Percentiles rank a stretch among this genome's conserved stretches.
These are phyloP conservation scores for Cheilosia urbana DNA, from an alignment of 2,888 invertebrate species.

Conservation along the genomic window DNA sequence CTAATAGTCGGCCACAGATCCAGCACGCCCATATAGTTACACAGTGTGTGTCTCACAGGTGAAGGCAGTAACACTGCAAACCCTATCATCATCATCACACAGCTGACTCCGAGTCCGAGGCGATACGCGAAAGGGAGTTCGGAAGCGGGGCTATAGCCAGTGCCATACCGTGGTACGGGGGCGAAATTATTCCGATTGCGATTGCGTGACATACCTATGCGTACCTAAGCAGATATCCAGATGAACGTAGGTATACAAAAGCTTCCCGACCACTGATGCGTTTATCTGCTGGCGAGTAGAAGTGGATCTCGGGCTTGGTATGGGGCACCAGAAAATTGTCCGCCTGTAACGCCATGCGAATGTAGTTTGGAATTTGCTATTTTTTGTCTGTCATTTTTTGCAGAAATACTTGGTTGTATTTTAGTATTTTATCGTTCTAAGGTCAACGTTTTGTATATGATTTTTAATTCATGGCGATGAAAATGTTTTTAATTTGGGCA, in stretches of 20 bases:
- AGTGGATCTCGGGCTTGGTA: slow-evolving; percentile 65
- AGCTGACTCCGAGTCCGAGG: slow-evolving; percentile 20
- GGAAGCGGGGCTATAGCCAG: slow-evolving; percentile 16
- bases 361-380: slow-evolving; percentile 32
- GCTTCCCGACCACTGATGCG: slow-evolving; percentile 71
- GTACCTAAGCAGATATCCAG: slow-evolving; percentile 67
- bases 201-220: slow-evolving; percentile 74
- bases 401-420: slow-evolving; percentile 18
- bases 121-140: slow-evolving; percentile 22
- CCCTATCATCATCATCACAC: slow-evolving; percentile 64
- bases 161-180: slow-evolving; percentile 4
- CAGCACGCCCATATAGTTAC: slow-evolving; percentile 27
- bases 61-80: slow-evolving; percentile 39
- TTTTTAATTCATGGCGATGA: slow-evolving; percentile 54
- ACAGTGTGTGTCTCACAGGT: slow-evolving; percentile 7
- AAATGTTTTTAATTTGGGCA: slow-evolving; percentile 57
- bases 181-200: slow-evolving; percentile 70
- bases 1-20: slow-evolving; percentile 57
- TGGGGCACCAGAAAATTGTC: slow-evolving; percentile 49
- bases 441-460: slow-evolving; percentile 69
- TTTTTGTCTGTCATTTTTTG: slow-evolving; percentile 13
- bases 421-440: slow-evolving; percentile 49
- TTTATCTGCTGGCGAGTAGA: slow-evolving; percentile 72
- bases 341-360: slow-evolving; percentile 67
- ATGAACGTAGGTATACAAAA: slow-evolving; percentile 59